Conservation (phyloP, 2,797 vertebrate genomes). For the Sebastes baramenuke region DNA sequence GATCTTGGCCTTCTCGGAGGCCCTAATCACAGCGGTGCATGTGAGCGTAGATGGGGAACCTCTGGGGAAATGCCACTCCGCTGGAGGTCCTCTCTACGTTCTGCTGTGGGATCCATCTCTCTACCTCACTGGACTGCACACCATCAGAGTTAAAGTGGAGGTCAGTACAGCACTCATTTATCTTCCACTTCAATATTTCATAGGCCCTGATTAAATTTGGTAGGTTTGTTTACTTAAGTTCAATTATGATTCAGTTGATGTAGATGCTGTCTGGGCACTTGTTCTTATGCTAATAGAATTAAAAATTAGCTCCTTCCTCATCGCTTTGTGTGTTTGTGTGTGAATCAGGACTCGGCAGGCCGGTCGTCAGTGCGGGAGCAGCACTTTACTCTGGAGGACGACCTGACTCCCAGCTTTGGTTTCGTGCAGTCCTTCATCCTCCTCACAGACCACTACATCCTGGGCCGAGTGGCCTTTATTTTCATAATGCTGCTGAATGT, state of each 20-base stretch:
- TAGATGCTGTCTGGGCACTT: background rate
- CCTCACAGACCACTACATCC: constrained; percentile 89
- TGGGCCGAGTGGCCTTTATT: constrained; percentile 87
- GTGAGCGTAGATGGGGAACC: constrained; percentile 86
- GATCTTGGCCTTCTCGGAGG: constrained; percentile 93
- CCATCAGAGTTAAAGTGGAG: constrained; percentile 89
- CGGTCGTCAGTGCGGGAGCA: constrained; percentile 83
- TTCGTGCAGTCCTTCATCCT: constrained; percentile 92
- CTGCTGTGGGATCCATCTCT: constrained; percentile 89
- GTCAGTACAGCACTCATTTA: constrained; percentile 69
- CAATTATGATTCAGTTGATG: background rate
- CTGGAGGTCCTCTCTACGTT: constrained; percentile 90
- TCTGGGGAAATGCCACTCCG: constrained; percentile 84
- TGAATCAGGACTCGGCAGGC: constrained; percentile 87
- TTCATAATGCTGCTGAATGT: constrained; percentile 85
- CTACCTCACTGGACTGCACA: constrained; percentile 89
- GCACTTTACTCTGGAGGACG: constrained; percentile 88
- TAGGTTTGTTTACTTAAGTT: constrained; percentile 3
- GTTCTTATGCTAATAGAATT: background rate
- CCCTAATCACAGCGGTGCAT: constrained; percentile 84
- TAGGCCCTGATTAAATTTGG: constrained; percentile 3
- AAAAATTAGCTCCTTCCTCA: background rate
- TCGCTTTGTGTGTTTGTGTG: background rate
- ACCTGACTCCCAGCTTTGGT: constrained; percentile 85
- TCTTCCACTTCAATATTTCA: constrained; percentile 6